Evolutionary conservation across 2,888 invertebrate species (phyloP).

Genomic region (Polyploca ridens): DNA sequence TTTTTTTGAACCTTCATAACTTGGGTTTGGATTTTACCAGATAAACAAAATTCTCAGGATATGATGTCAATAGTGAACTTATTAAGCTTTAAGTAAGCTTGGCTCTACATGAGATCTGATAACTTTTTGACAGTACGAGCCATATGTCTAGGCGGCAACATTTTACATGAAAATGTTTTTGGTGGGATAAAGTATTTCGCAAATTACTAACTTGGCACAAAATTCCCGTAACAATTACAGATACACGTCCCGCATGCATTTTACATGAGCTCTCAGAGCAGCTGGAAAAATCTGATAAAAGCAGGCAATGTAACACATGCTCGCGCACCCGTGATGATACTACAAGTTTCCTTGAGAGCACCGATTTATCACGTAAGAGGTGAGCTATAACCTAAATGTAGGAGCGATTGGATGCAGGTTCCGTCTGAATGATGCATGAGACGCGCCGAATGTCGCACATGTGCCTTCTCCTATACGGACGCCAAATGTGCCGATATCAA

Average conservation of each 20-base stretch:
- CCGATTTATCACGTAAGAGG: conserved; percentile 60
- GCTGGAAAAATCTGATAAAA: conserved; percentile 66
- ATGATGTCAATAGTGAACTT: too few species aligned
- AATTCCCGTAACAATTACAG: conserved; percentile 35
- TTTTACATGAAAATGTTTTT: too few species aligned
- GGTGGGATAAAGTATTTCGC: neutral
- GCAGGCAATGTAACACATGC: conserved; percentile 57
- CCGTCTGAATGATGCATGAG: conserved; percentile 65
- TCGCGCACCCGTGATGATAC: conserved; percentile 56
- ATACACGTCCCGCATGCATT: conserved; percentile 57
- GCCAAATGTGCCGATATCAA: conserved; percentile 46
- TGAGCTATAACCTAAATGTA: conserved; percentile 58
- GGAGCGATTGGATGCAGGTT: conserved; percentile 68
- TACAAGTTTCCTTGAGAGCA: conserved; percentile 58
- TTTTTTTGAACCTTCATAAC: too few species aligned
- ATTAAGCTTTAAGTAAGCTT: too few species aligned
- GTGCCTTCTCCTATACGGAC: conserved; percentile 32
- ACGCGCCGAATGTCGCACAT: conserved; percentile 40
- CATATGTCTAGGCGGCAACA: too few species aligned
- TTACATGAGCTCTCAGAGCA: conserved; percentile 61
- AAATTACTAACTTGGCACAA: conserved; percentile 4
- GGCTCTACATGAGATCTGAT: too few species aligned
- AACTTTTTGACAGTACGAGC: too few species aligned
- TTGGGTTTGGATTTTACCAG: too few species aligned
- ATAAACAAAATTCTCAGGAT: too few species aligned